Evolutionary conservation across 2,888 invertebrate species (phyloP).

Genomic region (Idaea biselata): DNA sequence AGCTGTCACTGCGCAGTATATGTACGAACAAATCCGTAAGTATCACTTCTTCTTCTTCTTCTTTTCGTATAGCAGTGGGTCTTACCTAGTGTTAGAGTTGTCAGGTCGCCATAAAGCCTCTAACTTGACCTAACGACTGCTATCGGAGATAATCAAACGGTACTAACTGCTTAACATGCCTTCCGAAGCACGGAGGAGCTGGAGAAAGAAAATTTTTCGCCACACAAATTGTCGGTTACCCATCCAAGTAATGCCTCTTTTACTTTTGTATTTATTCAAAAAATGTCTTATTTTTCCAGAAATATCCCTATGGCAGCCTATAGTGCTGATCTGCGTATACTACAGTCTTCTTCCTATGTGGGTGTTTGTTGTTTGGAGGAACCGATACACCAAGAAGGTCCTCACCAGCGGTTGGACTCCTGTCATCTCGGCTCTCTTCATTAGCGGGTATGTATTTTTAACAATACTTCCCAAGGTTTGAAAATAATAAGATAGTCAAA

Average conservation of each 20-base stretch:
- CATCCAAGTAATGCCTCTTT: too few relatives aligned
- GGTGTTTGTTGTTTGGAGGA: constrained; percentile 90
- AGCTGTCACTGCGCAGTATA: constrained; percentile 89
- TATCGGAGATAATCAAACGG: too few relatives aligned
- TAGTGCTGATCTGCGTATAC: constrained; percentile 85
- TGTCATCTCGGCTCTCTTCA: constrained; percentile 95
- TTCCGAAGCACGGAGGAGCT: too few relatives aligned
- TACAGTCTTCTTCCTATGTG: constrained; percentile 90
- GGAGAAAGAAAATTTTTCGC: too few relatives aligned
- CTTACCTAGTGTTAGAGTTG: too few relatives aligned
- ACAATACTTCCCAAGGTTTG: background rate
- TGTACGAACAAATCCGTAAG: constrained; percentile 86
- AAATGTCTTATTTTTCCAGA: constrained; percentile 59
- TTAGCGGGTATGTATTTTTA: constrained; percentile 89
- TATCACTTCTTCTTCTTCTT: constrained; percentile 26
- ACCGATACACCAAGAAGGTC: constrained; percentile 92
- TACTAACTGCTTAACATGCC: too few relatives aligned
- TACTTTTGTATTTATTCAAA: background rate
- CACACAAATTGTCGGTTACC: too few relatives aligned
- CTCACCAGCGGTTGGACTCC: constrained; percentile 96
- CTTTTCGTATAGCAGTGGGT: too few relatives aligned
- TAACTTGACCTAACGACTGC: too few relatives aligned
- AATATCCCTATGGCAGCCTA: constrained; percentile 87
- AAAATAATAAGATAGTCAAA: too few relatives aligned
- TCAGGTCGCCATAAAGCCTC: too few relatives aligned